A percentile compares a stretch with the other conserved stretches of the same genome.
phyloP scores from a whole-genome alignment of 2,113 vertebrate genomes.

The Semnopithecus entellus region DNA sequence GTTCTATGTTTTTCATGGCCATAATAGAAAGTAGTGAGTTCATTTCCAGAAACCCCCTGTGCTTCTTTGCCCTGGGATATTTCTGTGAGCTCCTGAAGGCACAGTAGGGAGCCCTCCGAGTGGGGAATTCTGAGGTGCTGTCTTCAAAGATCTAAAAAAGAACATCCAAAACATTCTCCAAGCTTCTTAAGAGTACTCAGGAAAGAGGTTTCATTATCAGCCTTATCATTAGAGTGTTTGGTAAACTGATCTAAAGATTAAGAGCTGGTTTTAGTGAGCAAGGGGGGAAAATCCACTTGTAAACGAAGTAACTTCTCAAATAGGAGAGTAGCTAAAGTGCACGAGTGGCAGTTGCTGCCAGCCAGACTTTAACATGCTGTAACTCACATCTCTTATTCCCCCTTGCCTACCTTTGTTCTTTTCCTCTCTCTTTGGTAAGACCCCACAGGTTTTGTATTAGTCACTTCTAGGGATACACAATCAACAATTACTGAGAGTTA shows the following conservation, averaged over 20 bases:
- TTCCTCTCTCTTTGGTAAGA: neutral
- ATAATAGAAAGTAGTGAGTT: neutral
- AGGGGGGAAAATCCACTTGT: neutral
- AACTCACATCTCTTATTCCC: neutral
- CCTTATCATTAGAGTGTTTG: conserved; percentile 52
- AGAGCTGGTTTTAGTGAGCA: neutral
- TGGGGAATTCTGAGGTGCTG: conserved; percentile 9
- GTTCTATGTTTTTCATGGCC: neutral
- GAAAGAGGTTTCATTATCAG: neutral
- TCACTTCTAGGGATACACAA: neutral
- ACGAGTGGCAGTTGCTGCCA: neutral
- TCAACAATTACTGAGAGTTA: neutral
- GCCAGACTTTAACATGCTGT: neutral
- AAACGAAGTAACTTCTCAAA: neutral
- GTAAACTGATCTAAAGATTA: conserved; percentile 62
- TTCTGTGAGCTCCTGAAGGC: neutral
- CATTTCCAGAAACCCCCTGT: neutral
- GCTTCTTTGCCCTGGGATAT: neutral
- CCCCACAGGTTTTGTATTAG: neutral
- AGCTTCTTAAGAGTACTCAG: neutral
- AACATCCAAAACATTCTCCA: conserved; percentile 7
- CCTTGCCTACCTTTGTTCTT: neutral
- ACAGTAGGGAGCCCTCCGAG: rapidly evolving
- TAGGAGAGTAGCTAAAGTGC: neutral
- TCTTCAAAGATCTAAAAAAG: conserved; percentile 37